Evolutionary conservation across 1,140 invertebrate genomes (phyloP).

Genomic region (Lerema accius): DNA sequence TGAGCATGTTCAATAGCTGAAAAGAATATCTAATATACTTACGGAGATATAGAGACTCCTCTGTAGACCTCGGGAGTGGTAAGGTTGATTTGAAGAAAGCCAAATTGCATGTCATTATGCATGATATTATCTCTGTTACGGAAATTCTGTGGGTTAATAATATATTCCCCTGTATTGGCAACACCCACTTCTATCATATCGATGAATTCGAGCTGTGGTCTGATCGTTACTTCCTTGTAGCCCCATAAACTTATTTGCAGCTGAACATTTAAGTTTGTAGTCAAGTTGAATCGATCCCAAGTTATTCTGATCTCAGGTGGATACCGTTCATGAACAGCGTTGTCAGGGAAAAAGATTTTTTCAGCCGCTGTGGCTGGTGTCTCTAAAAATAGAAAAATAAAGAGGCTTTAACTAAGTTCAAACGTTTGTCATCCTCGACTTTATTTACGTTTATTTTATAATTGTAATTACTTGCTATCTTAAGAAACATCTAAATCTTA

Average conservation of each 20-base stretch:
- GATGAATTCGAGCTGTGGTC: slow-evolving; percentile 86
- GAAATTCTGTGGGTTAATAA: slow-evolving; percentile 87
- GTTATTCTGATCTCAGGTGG: slow-evolving; percentile 89
- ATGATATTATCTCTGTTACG: slow-evolving; percentile 86
- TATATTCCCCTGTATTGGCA: slow-evolving; percentile 86
- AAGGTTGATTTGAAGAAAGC: slow-evolving; percentile 95
- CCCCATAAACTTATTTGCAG: slow-evolving; percentile 93
- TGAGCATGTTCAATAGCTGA: no score
- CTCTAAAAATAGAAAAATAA: slow-evolving; percentile 84
- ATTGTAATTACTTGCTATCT: no score
- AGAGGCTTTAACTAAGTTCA: no score
- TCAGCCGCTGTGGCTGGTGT: slow-evolving; percentile 93
- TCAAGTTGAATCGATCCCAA: slow-evolving; percentile 94
- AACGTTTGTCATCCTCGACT: no score
- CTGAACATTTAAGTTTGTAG: slow-evolving; percentile 88
- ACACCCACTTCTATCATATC: slow-evolving; percentile 84
- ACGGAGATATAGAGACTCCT: slow-evolving; percentile 90
- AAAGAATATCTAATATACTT: no score
- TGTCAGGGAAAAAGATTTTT: slow-evolving; percentile 91
- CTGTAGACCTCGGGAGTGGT: slow-evolving; percentile 89
- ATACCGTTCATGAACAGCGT: slow-evolving; percentile 87
- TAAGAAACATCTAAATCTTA: no score
- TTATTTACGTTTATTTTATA: no score
- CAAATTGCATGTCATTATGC: slow-evolving; percentile 90
- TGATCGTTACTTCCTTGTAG: slow-evolving; percentile 92